Base-by-base conservation (phyloP, 64 coral and sea anemone species). In the Montipora efflorescens region DNA sequence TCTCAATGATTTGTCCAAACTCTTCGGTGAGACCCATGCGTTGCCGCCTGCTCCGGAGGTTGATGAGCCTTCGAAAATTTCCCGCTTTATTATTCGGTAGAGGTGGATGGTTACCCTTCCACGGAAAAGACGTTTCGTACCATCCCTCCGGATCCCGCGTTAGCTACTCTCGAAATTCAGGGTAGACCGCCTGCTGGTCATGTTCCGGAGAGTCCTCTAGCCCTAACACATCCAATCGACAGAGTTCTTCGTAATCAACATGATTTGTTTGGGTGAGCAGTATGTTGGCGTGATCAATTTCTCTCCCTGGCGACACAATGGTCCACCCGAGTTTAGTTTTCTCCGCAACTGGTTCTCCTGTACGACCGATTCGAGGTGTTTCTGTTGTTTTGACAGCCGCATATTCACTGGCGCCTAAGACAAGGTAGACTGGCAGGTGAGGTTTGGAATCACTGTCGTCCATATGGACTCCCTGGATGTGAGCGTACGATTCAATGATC, bases 301-400 rank as follows among this genome's bases (percentile, higher is more conserved):
- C 81, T 22, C 2, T 19, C 23, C 59, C 55, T 58, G 81, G 81
- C 5, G 36, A 44, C 25, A 87, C 11, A 18, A 87, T 70, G 5
- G 62, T 87, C 83, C 83, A 87, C 10, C 52, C 52, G 6, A 55
- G 52, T 55, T 55, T 55, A 10, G 52, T 55, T 1, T 55, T 55
- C 52, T 70, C 83, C 7, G 83, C 83, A 7, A 87, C 83, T 70
- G 66, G 83, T 48, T 87, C 36, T 13, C 83, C 83, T 21, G 83
- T 66, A 4, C 4, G 7, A 6, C 83, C 61, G 3, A 87, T 48
- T 7, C 12, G 36, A 1, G 83, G 83, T 3, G 0, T 8, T 3
- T 18, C n/a, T 0, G 9, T 10, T 0, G 66, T 87, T 13, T 87
- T 87, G 11, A 87, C 48, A 9, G 11, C 10, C 3, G 83, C 59